Evolutionary conservation across 2,797 vertebrate species (phyloP), one percentile per base, ranked within the genome.

Genomic region (Neosilurus hyrtlii): DNA sequence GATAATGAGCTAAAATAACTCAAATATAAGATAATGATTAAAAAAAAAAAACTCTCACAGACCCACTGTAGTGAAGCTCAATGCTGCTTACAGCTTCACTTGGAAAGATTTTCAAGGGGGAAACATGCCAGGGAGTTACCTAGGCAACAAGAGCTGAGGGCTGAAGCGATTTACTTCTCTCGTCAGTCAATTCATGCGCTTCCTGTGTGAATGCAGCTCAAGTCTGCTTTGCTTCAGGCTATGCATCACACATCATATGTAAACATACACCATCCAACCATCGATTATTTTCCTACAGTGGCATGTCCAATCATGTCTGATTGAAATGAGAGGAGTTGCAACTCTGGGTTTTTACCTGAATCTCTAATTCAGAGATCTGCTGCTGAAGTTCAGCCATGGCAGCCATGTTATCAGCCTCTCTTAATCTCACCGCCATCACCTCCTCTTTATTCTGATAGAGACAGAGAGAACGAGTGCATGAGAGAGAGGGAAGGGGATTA

Each of bases 371-470:
- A 43, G 98, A 98, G 88, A 99, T 97, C 30, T 97, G 97, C 82
- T 99, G 98, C 81, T 96, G 97, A 20, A 99, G 95, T 24, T 99
- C 98, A 14, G 97, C 98, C 94, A 99, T 96, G n/a, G 96, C 96
- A 73, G 98, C 98, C 1, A 99, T 98, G 91, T 96, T 96, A 87
- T 99, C 98, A 79, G 98, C 98, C 86, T 99, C 98, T 57, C 98
- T 93, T 82, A 99, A 94, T 86, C 97, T 94, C 81, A 97, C 96
- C 4, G 97, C 96, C 98, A 99, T 99, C 89, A 99, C 96, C 87
- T 99, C 97, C 90, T 99, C 98, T 85, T 99, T 99, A 90, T 94
- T 98, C 98, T 99, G 91, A 78, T 9, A 30, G 76, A 66, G 35
- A 77, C 16, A 68, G 24, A 83, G 11, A 78, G 15, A 67, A 78